These are phyloP conservation scores for Apamea crenata DNA, from an alignment of 2,888 invertebrate species.

Conservation along the genomic window DNA sequence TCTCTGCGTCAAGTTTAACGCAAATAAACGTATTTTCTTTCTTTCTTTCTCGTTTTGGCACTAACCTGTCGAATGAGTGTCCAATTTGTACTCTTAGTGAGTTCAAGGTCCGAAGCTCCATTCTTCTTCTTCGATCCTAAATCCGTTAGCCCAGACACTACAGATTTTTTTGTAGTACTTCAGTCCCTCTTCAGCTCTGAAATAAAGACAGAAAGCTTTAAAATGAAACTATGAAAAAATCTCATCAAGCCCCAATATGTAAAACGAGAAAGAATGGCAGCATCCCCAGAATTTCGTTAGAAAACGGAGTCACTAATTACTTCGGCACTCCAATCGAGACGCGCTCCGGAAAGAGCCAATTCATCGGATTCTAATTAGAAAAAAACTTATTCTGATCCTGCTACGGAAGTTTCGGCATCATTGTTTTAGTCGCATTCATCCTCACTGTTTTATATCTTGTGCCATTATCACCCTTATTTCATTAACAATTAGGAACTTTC, in stretches of 20 bases:
- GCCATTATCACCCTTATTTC: constrained; percentile 55
- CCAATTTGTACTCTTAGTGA: not conserved
- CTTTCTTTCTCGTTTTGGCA: not conserved
- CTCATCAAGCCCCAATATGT: constrained; percentile 47
- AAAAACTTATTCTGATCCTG: constrained; percentile 68
- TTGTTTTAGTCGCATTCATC: constrained; percentile 61
- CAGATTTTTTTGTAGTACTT: not conserved
- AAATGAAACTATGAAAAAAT: constrained; percentile 45
- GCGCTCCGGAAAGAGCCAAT: constrained; percentile 62
- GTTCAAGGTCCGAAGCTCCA: not conserved
- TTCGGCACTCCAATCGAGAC: constrained; percentile 50
- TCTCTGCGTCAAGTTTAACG: too few relatives aligned
- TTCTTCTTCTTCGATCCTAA: not conserved
- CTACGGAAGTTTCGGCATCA: constrained; percentile 56
- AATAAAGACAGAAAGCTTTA: constrained; percentile 1
- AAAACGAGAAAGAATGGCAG: constrained; percentile 50
- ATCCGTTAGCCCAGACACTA: not conserved
- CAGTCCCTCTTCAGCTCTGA: constrained; percentile 5
- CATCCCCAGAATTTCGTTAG: constrained; percentile 63
- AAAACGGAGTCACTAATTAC: constrained; percentile 65
- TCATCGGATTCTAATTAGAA: constrained; percentile 70
- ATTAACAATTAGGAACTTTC: constrained; percentile 47
- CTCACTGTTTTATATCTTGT: constrained; percentile 54
- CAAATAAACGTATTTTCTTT: too few relatives aligned
- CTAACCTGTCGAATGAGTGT: not conserved